Conservation (phyloP, 1,140 invertebrate species). For the Cotesia typhae region DNA sequence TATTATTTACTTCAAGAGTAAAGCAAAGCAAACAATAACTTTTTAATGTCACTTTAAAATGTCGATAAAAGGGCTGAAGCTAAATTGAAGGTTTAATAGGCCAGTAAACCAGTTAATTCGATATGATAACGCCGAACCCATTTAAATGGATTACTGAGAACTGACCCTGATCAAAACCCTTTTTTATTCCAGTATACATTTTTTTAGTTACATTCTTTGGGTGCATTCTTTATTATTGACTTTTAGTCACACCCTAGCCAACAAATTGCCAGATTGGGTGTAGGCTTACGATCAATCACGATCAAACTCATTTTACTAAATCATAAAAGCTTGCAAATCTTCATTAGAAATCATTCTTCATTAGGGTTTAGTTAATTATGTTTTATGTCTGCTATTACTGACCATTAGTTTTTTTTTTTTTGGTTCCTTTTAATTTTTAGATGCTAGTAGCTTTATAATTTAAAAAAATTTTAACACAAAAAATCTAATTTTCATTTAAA, state of each 20-base stretch:
- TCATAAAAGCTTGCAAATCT: no score
- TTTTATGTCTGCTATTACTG: no score
- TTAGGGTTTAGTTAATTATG: neutral
- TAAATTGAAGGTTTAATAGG: slow-evolving; percentile 15
- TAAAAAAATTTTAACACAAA: no score
- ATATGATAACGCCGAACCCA: slow-evolving; percentile 16
- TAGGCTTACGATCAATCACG: slow-evolving; percentile 34
- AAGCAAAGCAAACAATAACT: neutral
- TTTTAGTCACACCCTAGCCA: slow-evolving; percentile 32
- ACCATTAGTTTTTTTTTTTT: no score
- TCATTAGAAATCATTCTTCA: neutral
- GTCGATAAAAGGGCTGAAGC: neutral
- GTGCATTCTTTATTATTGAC: slow-evolving; percentile 8
- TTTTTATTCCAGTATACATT: slow-evolving; percentile 16
- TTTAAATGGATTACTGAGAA: slow-evolving; percentile 33
- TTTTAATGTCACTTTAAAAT: neutral
- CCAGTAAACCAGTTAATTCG: no score
- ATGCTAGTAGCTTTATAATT: no score
- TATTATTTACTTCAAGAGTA: slow-evolving; percentile 5
- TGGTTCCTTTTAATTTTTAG: no score
- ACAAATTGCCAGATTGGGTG: slow-evolving; percentile 32
- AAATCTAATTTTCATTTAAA: no score
- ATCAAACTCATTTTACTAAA: slow-evolving; percentile 26
- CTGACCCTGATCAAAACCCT: slow-evolving; percentile 34
- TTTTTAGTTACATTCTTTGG: neutral